Evolutionary conservation across 2,113 vertebrate genomes (phyloP), one percentile per base, ranked within the genome.

Genomic region (Electrona antarctica): DNA sequence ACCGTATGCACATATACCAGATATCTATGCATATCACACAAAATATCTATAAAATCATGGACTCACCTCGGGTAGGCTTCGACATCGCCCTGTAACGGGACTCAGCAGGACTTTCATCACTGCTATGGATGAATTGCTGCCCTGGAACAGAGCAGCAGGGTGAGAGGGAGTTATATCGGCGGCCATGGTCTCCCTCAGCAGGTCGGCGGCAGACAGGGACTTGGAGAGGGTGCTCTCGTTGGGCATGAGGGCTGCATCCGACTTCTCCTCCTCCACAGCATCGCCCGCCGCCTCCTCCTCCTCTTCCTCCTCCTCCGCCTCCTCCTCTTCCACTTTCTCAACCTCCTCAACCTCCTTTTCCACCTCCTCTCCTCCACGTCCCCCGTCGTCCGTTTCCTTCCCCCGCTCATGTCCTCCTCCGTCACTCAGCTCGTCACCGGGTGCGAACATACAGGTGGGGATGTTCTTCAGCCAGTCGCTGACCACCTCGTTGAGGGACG

Each of bases 401-500:
- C 54, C 76, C 7, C 70, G 11, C 46, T 62, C 76, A 0, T 80
- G 79, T 62, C 85, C 69, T 10, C 13, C 61, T 6, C 66, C 63
- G 11, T 84, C 74, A 4, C 65, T 73, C 29, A 78, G 76, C 8
- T 91, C 88, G 0, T 93, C 88, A 0, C 79, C 91, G 29, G 91
- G 71, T 60, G 93, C 92, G 10, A 91, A 88, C 80, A 92, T 69
- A 71, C 66, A 52, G 0, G 92, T 81, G 8, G 95, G 97, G 73
- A 98, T 96, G 71, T 95, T 95, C 50, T 82, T 86, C 47, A 98
- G 87, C 98, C 97, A 99, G 6, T 96, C 93, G 7, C 94, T 93
- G 41, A 99, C 94, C 5, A 97, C 91, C 60, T 97, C 94, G 55
- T 89, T 95, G 0, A 96, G 94, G 29, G 96, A 95, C 1, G 93